Percentiles rank a stretch among this genome's conserved stretches.
phyloP scores from a whole-genome alignment of 2,113 vertebrate species.

The Cyprinodon brontotheroides region DNA sequence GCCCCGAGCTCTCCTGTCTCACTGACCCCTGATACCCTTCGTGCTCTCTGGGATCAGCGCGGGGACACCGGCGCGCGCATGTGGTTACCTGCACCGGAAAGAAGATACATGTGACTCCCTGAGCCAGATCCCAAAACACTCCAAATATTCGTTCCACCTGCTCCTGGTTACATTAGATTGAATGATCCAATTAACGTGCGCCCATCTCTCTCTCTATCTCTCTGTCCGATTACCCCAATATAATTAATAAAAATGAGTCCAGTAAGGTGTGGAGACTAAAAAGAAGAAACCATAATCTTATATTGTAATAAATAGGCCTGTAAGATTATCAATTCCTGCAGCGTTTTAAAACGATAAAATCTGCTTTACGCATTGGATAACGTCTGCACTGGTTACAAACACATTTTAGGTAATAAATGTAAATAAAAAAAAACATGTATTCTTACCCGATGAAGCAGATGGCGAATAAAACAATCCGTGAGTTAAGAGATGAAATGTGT shows the following conservation, averaged over 20 bases:
- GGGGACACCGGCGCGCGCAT: slow-evolving; percentile 71
- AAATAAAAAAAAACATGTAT: not conserved
- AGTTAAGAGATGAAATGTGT: slow-evolving; percentile 47
- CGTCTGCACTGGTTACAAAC: not conserved
- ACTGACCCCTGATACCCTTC: slow-evolving; percentile 51
- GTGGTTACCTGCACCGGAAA: slow-evolving; percentile 68
- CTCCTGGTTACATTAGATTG: slow-evolving; percentile 4
- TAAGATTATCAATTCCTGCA: slow-evolving; percentile 17
- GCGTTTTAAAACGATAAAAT: slow-evolving; percentile 6
- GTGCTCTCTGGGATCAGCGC: slow-evolving; percentile 65
- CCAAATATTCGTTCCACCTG: slow-evolving; percentile 8
- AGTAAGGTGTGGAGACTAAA: not conserved
- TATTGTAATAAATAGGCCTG: slow-evolving; percentile 37
- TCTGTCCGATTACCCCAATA: not conserved
- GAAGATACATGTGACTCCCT: slow-evolving; percentile 48
- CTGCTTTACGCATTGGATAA: slow-evolving; percentile 31
- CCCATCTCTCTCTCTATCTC: not conserved
- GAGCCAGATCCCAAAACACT: slow-evolving; percentile 27
- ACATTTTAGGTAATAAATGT: too few relatives aligned
- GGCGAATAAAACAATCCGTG: slow-evolving; percentile 42
- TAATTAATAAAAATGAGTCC: not conserved
- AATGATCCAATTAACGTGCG: not conserved
- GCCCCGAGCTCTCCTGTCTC: slow-evolving; percentile 23
- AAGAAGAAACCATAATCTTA: slow-evolving; percentile 27
- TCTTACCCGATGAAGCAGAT: slow-evolving; percentile 69